Evolutionary conservation across 2,888 invertebrate species (phyloP).

Genomic region (Acronicta alni): DNA sequence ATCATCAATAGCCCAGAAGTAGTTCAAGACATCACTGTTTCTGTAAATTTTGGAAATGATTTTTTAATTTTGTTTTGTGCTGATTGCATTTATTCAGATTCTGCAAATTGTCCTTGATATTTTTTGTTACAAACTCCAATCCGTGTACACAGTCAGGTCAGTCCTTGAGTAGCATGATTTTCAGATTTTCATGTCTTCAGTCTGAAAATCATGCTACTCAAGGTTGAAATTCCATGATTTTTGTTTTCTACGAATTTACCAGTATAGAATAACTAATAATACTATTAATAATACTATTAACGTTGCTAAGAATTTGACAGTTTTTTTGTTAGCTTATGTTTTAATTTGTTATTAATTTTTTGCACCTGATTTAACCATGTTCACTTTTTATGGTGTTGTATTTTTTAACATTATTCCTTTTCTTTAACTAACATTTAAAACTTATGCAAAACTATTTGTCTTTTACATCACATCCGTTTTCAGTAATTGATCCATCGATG

Average conservation of each 20-base stretch:
- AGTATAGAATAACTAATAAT: no score
- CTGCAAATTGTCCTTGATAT: background rate
- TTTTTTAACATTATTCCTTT: background rate
- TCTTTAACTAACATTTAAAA: background rate
- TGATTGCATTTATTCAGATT: background rate
- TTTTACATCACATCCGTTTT: background rate
- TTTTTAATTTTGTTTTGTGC: background rate
- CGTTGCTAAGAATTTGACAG: no score
- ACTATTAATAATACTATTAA: no score
- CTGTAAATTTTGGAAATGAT: background rate
- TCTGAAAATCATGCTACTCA: no score
- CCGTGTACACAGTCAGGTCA: no score
- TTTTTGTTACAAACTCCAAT: no score
- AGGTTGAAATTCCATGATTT: no score
- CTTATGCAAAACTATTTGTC: background rate
- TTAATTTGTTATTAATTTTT: background rate
- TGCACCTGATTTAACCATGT: background rate
- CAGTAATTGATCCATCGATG: background rate
- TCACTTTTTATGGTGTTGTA: background rate
- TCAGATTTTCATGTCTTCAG: no score
- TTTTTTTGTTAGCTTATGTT: background rate
- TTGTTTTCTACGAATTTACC: no score
- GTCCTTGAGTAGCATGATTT: no score
- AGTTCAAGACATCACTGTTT: background rate
- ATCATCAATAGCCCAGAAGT: background rate